A percentile compares a stretch with the other conserved stretches of the same genome.
Evolutionary conservation across 2,113 vertebrate genomes (phyloP).

Genomic region (Eclectus roratus): DNA sequence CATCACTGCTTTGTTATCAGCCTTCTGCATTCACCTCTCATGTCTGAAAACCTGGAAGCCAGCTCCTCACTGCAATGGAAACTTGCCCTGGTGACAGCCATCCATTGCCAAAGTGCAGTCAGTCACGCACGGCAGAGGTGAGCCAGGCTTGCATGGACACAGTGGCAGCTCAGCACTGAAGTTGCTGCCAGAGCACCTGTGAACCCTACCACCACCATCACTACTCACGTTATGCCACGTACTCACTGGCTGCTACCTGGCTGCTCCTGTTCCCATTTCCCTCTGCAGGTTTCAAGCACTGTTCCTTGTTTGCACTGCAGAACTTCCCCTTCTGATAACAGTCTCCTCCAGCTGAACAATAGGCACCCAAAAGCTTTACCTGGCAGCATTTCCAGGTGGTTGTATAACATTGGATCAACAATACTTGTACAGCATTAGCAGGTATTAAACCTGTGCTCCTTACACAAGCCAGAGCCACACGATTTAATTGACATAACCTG

Average conservation of each 20-base stretch:
- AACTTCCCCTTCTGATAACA: background rate
- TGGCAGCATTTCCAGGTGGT: background rate
- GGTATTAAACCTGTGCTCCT: background rate
- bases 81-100: background rate
- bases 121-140: accelerated
- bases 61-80: background rate
- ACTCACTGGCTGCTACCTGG: accelerated
- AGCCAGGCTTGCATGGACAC: accelerated
- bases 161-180: background rate
- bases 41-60: background rate
- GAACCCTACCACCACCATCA: too few relatives aligned
- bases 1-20: background rate
- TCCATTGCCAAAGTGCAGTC: accelerated
- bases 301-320: accelerated
- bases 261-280: background rate
- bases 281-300: accelerated
- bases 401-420: accelerated
- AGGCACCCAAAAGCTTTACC: background rate
- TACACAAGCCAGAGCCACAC: background rate
- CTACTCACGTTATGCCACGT: accelerated
- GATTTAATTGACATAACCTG: background rate
- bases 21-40: background rate
- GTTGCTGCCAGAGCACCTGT: background rate
- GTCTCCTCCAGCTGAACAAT: background rate
- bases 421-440: accelerated